A percentile compares a stretch with the other conserved stretches of the same genome.
These are phyloP conservation scores for Sphaerodactylus townsendi DNA, from an alignment of 2,113 vertebrate genomes.

Conservation along the genomic window DNA sequence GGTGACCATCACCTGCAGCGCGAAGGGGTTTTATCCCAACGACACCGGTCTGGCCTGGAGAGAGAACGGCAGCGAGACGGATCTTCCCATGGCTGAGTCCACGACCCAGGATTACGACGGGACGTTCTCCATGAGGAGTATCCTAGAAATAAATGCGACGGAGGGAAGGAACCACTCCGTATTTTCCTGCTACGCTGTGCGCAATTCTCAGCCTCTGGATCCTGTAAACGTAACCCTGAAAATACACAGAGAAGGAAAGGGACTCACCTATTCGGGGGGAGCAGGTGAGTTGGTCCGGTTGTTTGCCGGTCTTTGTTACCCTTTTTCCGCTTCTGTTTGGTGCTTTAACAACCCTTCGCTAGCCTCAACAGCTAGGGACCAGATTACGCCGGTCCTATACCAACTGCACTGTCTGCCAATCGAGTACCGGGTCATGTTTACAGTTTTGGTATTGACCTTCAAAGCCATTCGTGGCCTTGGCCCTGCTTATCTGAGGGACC, in stretches of 20 bases:
- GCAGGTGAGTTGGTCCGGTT: neutral
- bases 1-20: slow-evolving; percentile 19
- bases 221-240: rapidly evolving
- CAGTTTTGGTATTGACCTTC: too few relatives aligned
- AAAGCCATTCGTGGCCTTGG: too few relatives aligned
- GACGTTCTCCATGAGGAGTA: slow-evolving; percentile 28
- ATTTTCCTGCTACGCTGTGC: slow-evolving; percentile 67
- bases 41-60: neutral
- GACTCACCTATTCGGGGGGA: rapidly evolving
- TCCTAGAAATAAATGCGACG: slow-evolving; percentile 20
- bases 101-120: rapidly evolving
- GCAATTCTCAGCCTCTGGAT: slow-evolving; percentile 24
- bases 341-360: too few relatives aligned
- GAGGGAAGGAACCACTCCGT: slow-evolving; percentile 34
- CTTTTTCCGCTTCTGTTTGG: too few relatives aligned
- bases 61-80: neutral
- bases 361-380: too few relatives aligned
- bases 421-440: too few relatives aligned
- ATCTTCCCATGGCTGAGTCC: rapidly evolving
- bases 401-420: too few relatives aligned
- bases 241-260: rapidly evolving
- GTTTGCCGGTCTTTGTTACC: too few relatives aligned
- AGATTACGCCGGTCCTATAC: too few relatives aligned
- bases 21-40: slow-evolving; percentile 35
- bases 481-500: too few relatives aligned